phyloP scores from a whole-genome alignment of 2,797 vertebrate species.

The Tarsius wallacei region DNA sequence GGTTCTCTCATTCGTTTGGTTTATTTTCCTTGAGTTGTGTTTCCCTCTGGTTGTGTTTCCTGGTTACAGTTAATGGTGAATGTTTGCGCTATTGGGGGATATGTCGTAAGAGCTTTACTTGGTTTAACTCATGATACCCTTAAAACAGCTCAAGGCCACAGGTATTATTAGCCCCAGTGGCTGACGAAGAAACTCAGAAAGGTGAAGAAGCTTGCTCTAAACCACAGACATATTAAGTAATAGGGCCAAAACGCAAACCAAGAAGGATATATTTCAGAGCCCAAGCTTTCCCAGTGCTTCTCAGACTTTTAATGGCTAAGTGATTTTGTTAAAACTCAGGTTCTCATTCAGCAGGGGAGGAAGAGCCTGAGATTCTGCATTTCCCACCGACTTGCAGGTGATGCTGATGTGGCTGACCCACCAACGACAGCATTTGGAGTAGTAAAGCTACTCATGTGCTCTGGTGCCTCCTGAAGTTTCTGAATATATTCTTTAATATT shows the following conservation, averaged over 20 bases:
- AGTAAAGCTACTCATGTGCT: background rate
- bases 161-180: background rate
- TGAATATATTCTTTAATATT: background rate
- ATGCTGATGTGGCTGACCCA: background rate
- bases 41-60: background rate
- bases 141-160: background rate
- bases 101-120: background rate
- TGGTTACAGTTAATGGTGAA: accelerated
- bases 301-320: background rate
- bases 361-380: background rate
- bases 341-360: background rate
- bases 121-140: background rate
- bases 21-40: background rate
- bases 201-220: background rate
- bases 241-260: background rate
- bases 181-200: background rate
- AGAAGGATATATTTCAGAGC: background rate
- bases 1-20: background rate
- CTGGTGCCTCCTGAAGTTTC: background rate
- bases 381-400: background rate
- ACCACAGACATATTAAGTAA: accelerated
- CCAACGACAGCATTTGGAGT: background rate
- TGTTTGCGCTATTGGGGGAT: background rate
- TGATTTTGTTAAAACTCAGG: background rate
- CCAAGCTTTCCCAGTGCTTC: background rate